phyloP scores from a whole-genome alignment of 2,888 invertebrate species.

The Aricia artaxerxes region DNA sequence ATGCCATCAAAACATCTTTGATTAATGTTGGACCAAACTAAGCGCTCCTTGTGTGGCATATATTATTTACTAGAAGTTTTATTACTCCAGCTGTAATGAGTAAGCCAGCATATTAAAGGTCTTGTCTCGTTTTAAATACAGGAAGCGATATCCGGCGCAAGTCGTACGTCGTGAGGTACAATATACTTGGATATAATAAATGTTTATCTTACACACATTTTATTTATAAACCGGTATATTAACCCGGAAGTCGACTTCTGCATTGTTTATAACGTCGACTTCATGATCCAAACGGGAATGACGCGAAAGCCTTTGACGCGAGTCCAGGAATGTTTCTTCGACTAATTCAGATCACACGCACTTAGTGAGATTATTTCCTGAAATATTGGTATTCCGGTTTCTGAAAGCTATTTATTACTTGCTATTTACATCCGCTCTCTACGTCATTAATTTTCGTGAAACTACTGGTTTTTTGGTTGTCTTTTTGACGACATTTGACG shows the following conservation, averaged over 20 bases:
- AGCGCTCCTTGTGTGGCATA: background rate
- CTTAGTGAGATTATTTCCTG: background rate
- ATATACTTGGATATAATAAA: conserved; percentile 1
- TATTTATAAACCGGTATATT: conserved; percentile 22
- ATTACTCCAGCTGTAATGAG: background rate
- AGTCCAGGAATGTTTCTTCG: background rate
- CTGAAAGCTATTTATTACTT: background rate
- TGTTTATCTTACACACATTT: conserved; percentile 28
- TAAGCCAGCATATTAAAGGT: conserved; percentile 5
- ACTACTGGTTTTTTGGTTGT: background rate
- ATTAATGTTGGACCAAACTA: background rate
- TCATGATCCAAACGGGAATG: background rate
- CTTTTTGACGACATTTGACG: background rate
- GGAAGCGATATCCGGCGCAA: conserved; percentile 22
- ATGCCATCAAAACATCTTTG: background rate
- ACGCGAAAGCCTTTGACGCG: conserved; percentile 1
- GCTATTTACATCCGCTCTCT: background rate
- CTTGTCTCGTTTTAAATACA: conserved; percentile 3
- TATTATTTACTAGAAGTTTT: background rate
- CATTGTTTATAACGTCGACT: background rate
- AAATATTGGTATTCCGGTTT: background rate
- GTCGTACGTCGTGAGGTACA: background rate
- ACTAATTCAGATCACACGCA: conserved; percentile 1
- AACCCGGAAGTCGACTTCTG: conserved; percentile 13
- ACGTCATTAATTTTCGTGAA: background rate